These are phyloP conservation scores for Momotus momota DNA, from an alignment of 2,797 vertebrate species.

Conservation along the genomic window DNA sequence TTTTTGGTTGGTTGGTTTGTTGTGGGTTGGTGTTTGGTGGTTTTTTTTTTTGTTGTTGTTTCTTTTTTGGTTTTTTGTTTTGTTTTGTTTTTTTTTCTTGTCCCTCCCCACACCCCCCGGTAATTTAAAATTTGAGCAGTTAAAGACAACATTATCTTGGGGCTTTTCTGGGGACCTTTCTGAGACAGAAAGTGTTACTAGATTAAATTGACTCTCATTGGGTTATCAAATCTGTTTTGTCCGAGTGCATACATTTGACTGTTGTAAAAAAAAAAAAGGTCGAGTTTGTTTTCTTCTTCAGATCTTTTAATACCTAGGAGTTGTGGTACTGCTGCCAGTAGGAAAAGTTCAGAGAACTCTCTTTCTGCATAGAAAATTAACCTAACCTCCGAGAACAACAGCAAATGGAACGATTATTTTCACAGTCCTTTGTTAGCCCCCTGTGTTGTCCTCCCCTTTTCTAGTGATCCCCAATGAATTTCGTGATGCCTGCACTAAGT, in stretches of 20 bases:
- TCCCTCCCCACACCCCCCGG: rapidly evolving
- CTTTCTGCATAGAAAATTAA: not conserved
- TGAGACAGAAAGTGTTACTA: not conserved
- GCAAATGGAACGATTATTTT: conserved; percentile 10
- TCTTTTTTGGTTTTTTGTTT: not conserved
- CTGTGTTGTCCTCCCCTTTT: not conserved
- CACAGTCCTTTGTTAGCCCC: not conserved
- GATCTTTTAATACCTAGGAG: not conserved
- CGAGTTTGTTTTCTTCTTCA: not conserved
- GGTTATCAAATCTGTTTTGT: not conserved
- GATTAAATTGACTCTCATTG: not conserved
- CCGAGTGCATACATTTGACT: not conserved
- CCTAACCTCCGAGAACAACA: not conserved
- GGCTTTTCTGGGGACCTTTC: not conserved
- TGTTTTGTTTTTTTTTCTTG: no score
- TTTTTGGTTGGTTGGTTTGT: not conserved
- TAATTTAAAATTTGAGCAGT: not conserved
- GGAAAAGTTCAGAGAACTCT: not conserved
- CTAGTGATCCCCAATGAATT: not conserved
- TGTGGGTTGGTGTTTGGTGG: no score
- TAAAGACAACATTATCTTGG: not conserved
- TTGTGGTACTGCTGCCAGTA: not conserved
- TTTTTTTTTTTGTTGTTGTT: not conserved
- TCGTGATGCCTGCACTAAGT: not conserved
- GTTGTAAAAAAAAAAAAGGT: not conserved